These are phyloP conservation scores for Bostrychus sinensis DNA, from an alignment of 2,113 vertebrate genomes.

Conservation along the genomic window DNA sequence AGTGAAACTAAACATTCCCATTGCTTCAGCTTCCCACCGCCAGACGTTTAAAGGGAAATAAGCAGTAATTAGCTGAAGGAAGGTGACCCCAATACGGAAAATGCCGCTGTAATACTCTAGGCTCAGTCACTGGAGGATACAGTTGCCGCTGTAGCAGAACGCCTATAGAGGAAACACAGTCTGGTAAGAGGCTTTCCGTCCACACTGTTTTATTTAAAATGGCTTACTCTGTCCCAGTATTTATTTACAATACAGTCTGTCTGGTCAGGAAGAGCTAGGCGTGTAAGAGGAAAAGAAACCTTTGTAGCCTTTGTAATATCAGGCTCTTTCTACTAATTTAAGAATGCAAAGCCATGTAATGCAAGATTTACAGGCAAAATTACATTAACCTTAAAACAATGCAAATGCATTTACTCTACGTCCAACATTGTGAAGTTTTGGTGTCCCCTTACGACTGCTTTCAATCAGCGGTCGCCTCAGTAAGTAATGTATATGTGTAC, in stretches of 20 bases:
- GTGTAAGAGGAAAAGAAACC: not conserved
- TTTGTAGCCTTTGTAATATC: no score
- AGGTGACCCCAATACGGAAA: slow-evolving; percentile 53
- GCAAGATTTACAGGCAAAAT: no score
- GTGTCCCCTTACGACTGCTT: no score
- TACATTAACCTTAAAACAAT: no score
- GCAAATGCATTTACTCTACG: no score
- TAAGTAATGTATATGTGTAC: no score
- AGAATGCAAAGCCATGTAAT: no score
- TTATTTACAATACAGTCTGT: slow-evolving; percentile 7
- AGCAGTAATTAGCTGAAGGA: slow-evolving; percentile 70
- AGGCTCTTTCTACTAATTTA: no score
- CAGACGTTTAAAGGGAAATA: slow-evolving; percentile 50
- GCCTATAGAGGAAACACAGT: not conserved
- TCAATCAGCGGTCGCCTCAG: no score
- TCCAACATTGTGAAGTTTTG: no score
- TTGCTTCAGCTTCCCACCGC: slow-evolving; percentile 45
- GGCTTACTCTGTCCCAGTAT: slow-evolving; percentile 5
- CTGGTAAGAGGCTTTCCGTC: slow-evolving; percentile 1
- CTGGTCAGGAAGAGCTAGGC: not conserved
- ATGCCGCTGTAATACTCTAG: slow-evolving; percentile 24
- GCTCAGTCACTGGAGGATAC: slow-evolving; percentile 31
- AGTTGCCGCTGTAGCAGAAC: slow-evolving; percentile 14
- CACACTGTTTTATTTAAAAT: slow-evolving; percentile 13
- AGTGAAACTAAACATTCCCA: slow-evolving; percentile 46